Evolutionary conservation across 2,113 vertebrate species (phyloP).

Genomic region (Campylorhamphus procurvoides): DNA sequence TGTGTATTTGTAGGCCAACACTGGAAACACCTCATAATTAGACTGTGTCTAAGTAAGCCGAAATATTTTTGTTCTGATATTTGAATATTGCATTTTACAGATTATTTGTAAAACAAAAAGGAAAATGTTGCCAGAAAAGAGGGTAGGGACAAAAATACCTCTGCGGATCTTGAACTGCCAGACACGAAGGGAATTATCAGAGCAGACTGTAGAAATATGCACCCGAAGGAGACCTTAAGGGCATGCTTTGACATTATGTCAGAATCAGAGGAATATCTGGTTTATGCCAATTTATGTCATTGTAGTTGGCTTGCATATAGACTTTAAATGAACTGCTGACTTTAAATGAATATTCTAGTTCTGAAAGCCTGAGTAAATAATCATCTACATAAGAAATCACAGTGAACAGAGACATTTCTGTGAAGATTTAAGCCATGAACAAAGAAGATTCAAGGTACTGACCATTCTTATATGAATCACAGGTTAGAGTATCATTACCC

Average conservation of each 20-base stretch:
- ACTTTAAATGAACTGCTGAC: background rate
- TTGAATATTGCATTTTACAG: background rate
- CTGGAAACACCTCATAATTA: conserved; percentile 1
- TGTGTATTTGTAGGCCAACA: background rate
- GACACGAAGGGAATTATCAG: conserved; percentile 42
- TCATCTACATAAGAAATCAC: background rate
- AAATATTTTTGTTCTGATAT: background rate
- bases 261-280: conserved; percentile 27
- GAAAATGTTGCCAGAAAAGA: background rate
- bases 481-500: background rate
- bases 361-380: background rate
- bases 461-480: background rate
- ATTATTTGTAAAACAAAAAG: background rate
- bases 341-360: conserved; percentile 13
- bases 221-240: conserved; percentile 5
- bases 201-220: conserved; percentile 9
- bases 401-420: background rate
- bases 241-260: background rate
- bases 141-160: background rate
- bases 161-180: conserved; percentile 20
- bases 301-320: background rate
- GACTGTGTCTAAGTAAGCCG: background rate
- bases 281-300: conserved; percentile 37
- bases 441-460: background rate
- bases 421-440: background rate